Conservation (phyloP, 1,140 invertebrate species). For the Monochamus saltuarius region DNA sequence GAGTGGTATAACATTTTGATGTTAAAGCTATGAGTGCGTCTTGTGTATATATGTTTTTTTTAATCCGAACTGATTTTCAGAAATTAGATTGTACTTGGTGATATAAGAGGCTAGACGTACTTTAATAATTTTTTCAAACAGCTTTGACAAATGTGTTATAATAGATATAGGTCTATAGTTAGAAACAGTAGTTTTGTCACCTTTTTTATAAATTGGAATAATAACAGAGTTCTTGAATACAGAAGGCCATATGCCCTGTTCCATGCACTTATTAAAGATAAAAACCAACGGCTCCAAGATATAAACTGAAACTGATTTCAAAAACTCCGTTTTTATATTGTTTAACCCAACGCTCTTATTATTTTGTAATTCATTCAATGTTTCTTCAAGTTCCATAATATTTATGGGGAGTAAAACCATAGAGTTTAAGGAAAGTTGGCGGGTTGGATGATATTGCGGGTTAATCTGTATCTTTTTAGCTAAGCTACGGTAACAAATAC, state of each 20-base stretch:
- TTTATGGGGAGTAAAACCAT: too few species aligned
- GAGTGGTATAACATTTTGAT: not conserved
- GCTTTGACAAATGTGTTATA: not conserved
- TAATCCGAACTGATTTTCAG: constrained; percentile 8
- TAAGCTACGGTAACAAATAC: too few species aligned
- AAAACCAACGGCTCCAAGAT: not conserved
- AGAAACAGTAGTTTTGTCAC: constrained; percentile 5
- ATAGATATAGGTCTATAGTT: constrained; percentile 13
- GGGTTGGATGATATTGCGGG: too few species aligned
- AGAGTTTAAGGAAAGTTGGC: too few species aligned
- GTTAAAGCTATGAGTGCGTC: not conserved
- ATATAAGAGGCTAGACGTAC: not conserved
- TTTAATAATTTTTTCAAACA: constrained; percentile 2
- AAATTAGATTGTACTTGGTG: not conserved
- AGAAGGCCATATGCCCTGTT: not conserved
- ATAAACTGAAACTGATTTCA: not conserved
- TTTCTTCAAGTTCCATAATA: too few species aligned
- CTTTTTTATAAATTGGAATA: constrained; percentile 3
- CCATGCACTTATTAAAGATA: not conserved
- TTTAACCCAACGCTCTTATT: too few species aligned
- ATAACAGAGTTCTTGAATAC: not conserved
- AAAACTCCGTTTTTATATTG: too few species aligned
- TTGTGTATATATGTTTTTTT: not conserved
- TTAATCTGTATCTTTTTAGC: too few species aligned
- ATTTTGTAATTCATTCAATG: too few species aligned